Evolutionary conservation across 2,113 vertebrate species (phyloP), one percentile per base, ranked within the genome.

Genomic region (Laticauda laticaudata): DNA sequence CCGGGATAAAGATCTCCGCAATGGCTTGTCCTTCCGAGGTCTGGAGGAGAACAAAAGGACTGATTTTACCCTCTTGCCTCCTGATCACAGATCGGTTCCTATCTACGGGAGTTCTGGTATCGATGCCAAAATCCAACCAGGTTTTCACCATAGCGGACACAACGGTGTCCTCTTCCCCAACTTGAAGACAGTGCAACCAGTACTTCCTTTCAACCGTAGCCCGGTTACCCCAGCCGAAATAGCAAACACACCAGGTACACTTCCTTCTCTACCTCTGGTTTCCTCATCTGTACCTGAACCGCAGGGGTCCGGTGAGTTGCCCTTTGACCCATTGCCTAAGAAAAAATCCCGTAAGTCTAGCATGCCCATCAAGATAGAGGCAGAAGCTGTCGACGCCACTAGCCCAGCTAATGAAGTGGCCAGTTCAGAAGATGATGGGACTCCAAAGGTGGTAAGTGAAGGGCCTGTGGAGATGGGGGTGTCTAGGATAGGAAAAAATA

Each of bases 281-380:
- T 99, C 99, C 3, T 99, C 99, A 10, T 99, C 99, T 0, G 97
- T 99, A 95, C 98, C 98, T 0, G 96, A 98, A 51, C 98, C 98
- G 94, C 96, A 98, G 24, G 43, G 96, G 26, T 96, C 97, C 64
- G 97, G 96, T 0, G 98, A 98, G 45, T 95, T 94, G 69, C 97
- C 96, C 3, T 96, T 97, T 2, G 98, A 99, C 26, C 94, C 96
- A 0, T 96, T 99, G 91, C 99, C 99, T 94, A 99, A 99, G 98
- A 99, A 99, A 97, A 99, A 99, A 91, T 99, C 99, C n/a, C 98
- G 99, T 0, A 99, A 99, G 95, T 99, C 99, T 20, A 99, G 99
- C 87, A 99, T 99, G 99, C 99, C 99, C 10, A 98, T 99, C 95
- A 99, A 99, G 95, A 99, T 99, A 85, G 99, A 99, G 97, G 99